Conservation (phyloP, 2,797 vertebrate genomes). For the Semotilus atromaculatus region DNA sequence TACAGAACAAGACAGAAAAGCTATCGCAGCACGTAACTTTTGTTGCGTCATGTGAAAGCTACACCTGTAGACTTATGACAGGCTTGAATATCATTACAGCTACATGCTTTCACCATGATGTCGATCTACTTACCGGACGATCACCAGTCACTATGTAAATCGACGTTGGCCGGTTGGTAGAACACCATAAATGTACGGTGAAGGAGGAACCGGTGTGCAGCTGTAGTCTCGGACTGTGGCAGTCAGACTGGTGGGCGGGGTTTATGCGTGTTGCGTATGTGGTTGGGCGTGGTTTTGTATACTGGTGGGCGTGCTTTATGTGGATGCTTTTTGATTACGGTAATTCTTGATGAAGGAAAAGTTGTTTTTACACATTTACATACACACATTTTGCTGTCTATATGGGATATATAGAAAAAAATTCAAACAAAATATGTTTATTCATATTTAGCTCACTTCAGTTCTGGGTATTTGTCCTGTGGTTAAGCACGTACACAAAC, state of each 20-base stretch:
- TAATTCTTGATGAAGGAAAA: background rate
- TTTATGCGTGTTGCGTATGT: background rate
- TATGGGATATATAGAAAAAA: background rate
- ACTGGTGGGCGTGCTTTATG: background rate
- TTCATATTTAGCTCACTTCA: background rate
- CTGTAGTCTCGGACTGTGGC: background rate
- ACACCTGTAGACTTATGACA: background rate
- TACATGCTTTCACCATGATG: background rate
- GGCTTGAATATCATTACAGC: background rate
- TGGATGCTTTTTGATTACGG: background rate
- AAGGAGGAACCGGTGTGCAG: conserved; percentile 14
- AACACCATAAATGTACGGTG: conserved; percentile 10
- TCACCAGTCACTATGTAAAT: conserved; percentile 2
- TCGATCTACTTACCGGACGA: conserved; percentile 34
- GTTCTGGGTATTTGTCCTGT: background rate
- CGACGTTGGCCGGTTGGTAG: background rate
- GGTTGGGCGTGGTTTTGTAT: background rate
- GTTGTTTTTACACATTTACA: background rate
- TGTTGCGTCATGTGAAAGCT: conserved; percentile 3
- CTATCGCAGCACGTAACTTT: background rate
- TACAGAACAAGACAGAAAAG: background rate
- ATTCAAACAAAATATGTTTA: background rate
- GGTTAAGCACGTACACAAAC: background rate
- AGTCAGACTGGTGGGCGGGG: conserved; percentile 4
- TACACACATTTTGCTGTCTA: background rate